phyloP scores from a whole-genome alignment of 2,888 invertebrate species.

The Trachelus troglodyta region DNA sequence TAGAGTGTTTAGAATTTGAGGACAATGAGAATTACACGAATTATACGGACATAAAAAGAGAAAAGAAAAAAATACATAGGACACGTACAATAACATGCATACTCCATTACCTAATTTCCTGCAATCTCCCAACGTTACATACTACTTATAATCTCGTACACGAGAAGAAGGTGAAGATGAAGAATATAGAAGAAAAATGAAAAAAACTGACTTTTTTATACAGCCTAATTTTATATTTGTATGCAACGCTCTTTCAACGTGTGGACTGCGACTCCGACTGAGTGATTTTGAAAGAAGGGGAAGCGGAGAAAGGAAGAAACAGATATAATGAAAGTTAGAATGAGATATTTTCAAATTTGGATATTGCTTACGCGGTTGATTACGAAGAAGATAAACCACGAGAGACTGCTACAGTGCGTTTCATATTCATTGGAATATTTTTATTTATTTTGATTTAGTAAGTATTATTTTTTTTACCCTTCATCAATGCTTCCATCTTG shows the following conservation, averaged over 20 bases:
- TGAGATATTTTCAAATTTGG: too few relatives aligned
- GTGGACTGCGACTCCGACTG: constrained; percentile 45
- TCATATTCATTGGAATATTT: too few relatives aligned
- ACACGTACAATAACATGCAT: constrained; percentile 10
- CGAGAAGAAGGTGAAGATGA: background rate
- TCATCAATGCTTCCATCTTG: too few relatives aligned
- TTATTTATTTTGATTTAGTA: too few relatives aligned
- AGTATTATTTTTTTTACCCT: too few relatives aligned
- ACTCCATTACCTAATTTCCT: background rate
- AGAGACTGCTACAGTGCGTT: too few relatives aligned
- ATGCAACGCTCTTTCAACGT: constrained; percentile 47
- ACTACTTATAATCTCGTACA: background rate
- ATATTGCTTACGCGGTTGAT: too few relatives aligned
- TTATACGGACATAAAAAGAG: constrained; percentile 17
- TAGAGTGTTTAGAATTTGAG: too few relatives aligned
- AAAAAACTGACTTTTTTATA: constrained; percentile 51
- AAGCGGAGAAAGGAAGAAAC: too few relatives aligned
- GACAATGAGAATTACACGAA: constrained; percentile 15
- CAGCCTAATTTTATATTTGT: constrained; percentile 63
- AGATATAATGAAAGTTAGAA: too few relatives aligned
- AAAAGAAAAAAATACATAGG: constrained; percentile 5
- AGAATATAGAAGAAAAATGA: background rate
- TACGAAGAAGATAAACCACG: too few relatives aligned
- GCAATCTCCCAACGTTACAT: background rate
- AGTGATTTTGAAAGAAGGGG: constrained; percentile 12